Base-by-base conservation (phyloP, 2,113 vertebrate genomes). In the Triplophysa siluroides region DNA sequence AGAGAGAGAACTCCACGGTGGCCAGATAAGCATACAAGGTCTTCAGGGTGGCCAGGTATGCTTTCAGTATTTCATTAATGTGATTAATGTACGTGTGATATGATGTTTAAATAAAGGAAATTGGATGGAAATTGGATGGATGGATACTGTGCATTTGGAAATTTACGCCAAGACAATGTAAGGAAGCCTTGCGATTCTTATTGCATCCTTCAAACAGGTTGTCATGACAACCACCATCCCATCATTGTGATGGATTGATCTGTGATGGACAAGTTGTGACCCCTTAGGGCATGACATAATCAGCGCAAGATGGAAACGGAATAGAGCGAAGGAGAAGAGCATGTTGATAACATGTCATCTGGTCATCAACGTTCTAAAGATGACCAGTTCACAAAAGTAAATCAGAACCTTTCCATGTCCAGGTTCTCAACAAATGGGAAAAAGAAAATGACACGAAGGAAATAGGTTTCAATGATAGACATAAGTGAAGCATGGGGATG, bases 221-320 rank as follows among this genome's bases (percentile, higher is more conserved):
- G 19, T 54, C 75, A 67, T 73, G 81, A 76, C 74, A 83, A 85
- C 84, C 41, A 23, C 18, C 56, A 16, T 80, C 47, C 65, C 68
- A 72, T 82, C 72, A 82, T 33, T 72, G 69, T 80, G 62, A 85
- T 61, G 66, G 71, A 66, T 65, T 68, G 67, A 77, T 80, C 68
- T 23, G 50, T 80, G 83, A 83, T 73, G 73, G 80, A 77, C 76
- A 70, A 54, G 62, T 61, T 67, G 66, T 67, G 77, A 80, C 67
- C 83, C 70, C 78, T 56, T 13, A 62, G 81, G 73, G 62, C 62
- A 68, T 63, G 50, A 62, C 61, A 77, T 73, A 79, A 82, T 76
- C 80, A 82, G 80, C 64, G 21, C 26, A 47, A 41, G 73, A 79
- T 63, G 62, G 69, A 64, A 45, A 21, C 29, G 60, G n/a, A 67